Percentiles rank a stretch among this genome's conserved stretches.
phyloP scores from a whole-genome alignment of 2,797 vertebrate species.

The Mormyrus hasselquistii region DNA sequence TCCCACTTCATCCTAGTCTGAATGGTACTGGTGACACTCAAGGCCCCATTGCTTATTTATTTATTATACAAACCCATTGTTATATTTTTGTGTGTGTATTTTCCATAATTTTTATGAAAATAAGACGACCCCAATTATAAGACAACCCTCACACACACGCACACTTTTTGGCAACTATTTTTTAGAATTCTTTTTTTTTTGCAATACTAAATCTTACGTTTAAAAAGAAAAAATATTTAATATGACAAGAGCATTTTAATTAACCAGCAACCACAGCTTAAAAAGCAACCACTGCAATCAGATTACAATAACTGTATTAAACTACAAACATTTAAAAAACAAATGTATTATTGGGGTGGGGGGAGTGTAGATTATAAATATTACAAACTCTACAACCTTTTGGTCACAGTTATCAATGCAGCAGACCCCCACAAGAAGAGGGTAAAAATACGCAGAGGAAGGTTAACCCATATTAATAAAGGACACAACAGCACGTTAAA shows the following conservation, averaged over 20 bases:
- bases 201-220: background rate
- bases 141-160: background rate
- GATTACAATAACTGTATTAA: background rate
- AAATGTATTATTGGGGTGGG: background rate
- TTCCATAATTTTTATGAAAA: no score
- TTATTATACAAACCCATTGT: background rate
- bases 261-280: background rate
- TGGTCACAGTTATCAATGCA: background rate
- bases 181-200: background rate
- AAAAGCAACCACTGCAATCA: background rate
- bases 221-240: background rate
- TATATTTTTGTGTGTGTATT: background rate
- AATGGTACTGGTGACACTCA: background rate
- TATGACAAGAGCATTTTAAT: background rate
- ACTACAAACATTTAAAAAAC: background rate
- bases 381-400: background rate
- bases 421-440: background rate
- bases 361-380: background rate
- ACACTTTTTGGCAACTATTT: background rate
- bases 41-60: background rate
- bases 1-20: background rate
- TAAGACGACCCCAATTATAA: background rate
- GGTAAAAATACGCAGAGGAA: background rate
- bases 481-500: background rate
- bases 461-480: background rate